phyloP scores from a whole-genome alignment of 2,113 vertebrate species.

The Paramisgurnus dabryanus region DNA sequence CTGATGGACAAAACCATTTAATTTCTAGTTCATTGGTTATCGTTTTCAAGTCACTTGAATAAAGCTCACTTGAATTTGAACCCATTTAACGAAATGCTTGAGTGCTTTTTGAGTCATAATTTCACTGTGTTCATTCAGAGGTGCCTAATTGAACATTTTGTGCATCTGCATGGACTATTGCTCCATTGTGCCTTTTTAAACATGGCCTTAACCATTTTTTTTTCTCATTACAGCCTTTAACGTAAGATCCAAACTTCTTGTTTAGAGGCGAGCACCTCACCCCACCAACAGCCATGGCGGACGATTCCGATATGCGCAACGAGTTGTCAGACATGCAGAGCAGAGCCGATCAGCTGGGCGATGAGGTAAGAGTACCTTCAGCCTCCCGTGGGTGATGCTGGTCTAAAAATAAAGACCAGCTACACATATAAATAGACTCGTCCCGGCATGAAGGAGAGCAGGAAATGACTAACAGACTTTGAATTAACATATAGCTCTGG shows the following conservation, averaged over 20 bases:
- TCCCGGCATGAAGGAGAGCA: conserved; percentile 11
- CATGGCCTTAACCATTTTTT: background rate
- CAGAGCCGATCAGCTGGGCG: conserved; percentile 90
- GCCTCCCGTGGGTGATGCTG: background rate
- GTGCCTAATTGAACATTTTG: background rate
- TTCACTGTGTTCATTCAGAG: background rate
- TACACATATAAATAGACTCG: background rate
- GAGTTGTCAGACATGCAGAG: conserved; percentile 96
- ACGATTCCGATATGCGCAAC: conserved; percentile 97
- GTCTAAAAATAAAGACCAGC: conserved; percentile 12
- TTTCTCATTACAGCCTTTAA: conserved; percentile 45
- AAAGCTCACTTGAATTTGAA: background rate
- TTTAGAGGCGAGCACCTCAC: conserved; percentile 63
- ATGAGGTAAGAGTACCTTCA: conserved; percentile 80
- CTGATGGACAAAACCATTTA: too few relatives aligned
- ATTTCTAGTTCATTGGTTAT: background rate
- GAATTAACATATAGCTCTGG: background rate
- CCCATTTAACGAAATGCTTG: background rate
- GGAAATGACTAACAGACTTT: conserved; percentile 11
- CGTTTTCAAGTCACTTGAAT: background rate
- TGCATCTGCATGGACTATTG: background rate
- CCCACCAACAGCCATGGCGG: conserved; percentile 81
- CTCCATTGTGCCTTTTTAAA: background rate
- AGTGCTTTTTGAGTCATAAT: background rate
- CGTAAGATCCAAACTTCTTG: conserved; percentile 48